Percentiles rank a stretch among this genome's conserved stretches.
Conservation (phyloP, 2,113 vertebrate genomes). For the Amblyornis subalaris region DNA sequence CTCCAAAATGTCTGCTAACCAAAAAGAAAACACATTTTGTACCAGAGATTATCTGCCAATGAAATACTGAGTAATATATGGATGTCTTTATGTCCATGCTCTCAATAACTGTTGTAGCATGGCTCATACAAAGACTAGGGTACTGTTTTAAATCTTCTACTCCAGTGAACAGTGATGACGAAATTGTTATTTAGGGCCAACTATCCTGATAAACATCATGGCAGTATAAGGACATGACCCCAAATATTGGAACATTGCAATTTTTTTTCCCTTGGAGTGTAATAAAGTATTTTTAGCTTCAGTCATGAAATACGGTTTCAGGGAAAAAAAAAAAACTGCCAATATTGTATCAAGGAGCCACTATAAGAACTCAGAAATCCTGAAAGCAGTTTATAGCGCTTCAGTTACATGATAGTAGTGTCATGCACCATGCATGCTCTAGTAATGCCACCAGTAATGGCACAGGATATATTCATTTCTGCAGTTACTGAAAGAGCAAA, state of each 20-base stretch:
- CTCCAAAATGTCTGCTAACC: neutral
- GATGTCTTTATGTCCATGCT: neutral
- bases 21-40: neutral
- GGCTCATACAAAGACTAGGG: neutral
- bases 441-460: no score
- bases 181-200: neutral
- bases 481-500: neutral
- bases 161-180: neutral
- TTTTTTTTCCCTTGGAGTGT: neutral
- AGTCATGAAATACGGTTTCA: neutral
- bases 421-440: neutral
- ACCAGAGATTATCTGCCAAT: neutral
- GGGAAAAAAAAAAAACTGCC: neutral
- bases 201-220: neutral
- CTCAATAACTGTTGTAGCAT: neutral
- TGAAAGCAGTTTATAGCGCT: neutral
- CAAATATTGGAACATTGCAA: neutral
- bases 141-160: neutral
- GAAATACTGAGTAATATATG: neutral
- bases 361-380: neutral
- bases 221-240: neutral
- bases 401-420: neutral
- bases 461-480: neutral
- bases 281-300: neutral
- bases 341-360: neutral